phyloP scores from a whole-genome alignment of 2,888 invertebrate genomes.

The Phanerotoma sp. region DNA sequence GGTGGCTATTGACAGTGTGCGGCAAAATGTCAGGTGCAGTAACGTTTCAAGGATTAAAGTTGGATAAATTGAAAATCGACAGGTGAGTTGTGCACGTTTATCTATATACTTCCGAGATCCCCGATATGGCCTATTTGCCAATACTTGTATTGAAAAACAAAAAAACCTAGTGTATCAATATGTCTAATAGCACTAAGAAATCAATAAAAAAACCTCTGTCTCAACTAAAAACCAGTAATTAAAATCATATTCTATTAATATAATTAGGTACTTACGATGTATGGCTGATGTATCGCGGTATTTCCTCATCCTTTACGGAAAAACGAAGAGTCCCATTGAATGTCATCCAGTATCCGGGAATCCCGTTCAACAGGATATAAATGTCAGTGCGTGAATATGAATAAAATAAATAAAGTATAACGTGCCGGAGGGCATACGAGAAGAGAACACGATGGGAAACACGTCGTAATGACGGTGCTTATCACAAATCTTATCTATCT shows the following conservation, averaged over 20 bases:
- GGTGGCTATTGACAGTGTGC: constrained; percentile 7
- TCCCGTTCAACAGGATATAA: constrained; percentile 1
- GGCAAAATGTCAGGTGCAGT: constrained; percentile 11
- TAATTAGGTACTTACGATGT: constrained; percentile 9
- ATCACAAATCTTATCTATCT: constrained; percentile 1
- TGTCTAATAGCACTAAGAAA: too few relatives aligned
- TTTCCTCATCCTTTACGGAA: background rate
- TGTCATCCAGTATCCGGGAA: constrained; percentile 7
- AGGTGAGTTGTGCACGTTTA: background rate
- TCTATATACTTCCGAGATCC: background rate
- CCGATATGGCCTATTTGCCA: background rate
- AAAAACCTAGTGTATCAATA: too few relatives aligned
- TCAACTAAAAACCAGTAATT: background rate
- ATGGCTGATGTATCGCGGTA: background rate
- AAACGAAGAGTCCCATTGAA: constrained; percentile 3
- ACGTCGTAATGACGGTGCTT: background rate
- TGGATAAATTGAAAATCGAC: constrained; percentile 7
- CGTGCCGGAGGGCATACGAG: background rate
- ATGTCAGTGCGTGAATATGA: background rate
- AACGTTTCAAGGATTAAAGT: constrained; percentile 6
- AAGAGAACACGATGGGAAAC: background rate
- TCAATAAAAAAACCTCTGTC: too few relatives aligned
- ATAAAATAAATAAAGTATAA: background rate
- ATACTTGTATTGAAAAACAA: too few relatives aligned
- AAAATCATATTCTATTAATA: background rate